phyloP scores from a whole-genome alignment of 2,888 invertebrate species.

The Tenthredo scrophulariae region DNA sequence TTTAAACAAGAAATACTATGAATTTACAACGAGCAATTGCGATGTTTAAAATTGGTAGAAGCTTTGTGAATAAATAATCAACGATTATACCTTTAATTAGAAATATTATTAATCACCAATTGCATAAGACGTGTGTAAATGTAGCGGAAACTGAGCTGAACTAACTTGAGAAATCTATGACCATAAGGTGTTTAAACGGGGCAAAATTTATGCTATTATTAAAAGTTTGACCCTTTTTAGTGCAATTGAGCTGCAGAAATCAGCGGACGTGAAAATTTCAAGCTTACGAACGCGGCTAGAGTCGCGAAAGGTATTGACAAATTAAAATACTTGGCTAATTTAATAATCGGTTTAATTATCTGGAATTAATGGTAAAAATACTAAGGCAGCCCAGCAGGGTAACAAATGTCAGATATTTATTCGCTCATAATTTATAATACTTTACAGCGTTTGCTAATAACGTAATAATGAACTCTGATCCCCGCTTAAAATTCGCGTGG shows the following conservation, averaged over 20 bases:
- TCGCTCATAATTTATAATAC: not conserved
- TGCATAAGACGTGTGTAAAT: not conserved
- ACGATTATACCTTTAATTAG: not conserved
- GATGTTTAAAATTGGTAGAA: not conserved
- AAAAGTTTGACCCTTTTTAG: not conserved
- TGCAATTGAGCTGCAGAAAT: not conserved
- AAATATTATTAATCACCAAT: not conserved
- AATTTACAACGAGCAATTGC: not conserved
- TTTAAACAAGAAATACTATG: not conserved
- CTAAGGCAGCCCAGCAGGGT: not conserved
- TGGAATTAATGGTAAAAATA: not conserved
- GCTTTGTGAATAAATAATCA: not conserved
- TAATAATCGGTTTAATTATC: conserved; percentile 1
- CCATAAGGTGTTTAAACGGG: not conserved
- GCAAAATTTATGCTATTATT: not conserved
- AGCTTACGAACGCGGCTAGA: not conserved
- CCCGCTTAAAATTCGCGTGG: not conserved
- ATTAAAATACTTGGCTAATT: conserved; percentile 2
- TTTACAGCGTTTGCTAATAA: not conserved
- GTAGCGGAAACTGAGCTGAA: not conserved
- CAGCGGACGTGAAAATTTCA: not conserved
- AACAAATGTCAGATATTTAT: not conserved
- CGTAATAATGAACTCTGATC: not conserved
- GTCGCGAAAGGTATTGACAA: not conserved
- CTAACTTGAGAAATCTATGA: conserved; percentile 8